phyloP scores from a whole-genome alignment of 2,888 invertebrate species.

The Lepidochrysops patricia region DNA sequence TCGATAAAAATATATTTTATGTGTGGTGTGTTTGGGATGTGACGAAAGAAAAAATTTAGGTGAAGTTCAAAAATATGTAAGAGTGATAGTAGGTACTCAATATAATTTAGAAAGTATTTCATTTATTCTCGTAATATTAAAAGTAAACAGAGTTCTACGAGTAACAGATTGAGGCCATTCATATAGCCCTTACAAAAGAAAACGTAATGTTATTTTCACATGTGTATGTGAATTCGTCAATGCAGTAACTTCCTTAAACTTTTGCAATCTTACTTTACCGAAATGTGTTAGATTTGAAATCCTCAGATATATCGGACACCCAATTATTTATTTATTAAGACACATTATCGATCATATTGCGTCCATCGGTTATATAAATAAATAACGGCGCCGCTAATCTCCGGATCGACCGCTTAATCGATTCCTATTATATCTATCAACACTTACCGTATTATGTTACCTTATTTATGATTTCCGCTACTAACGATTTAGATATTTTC shows the following conservation, averaged over 20 bases:
- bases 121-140: too few species aligned
- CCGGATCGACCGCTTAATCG: neutral
- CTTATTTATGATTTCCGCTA: constrained; percentile 4
- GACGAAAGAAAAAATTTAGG: neutral
- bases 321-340: neutral
- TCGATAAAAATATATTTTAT: neutral
- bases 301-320: neutral
- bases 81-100: too few species aligned
- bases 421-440: constrained; percentile 1
- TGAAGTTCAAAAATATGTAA: neutral
- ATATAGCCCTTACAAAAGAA: too few species aligned
- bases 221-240: too few species aligned
- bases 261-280: too few species aligned
- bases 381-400: neutral
- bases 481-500: neutral
- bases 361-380: neutral
- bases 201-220: too few species aligned
- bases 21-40: neutral
- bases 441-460: neutral
- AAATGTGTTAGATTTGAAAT: too few species aligned
- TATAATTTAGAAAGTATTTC: too few species aligned
- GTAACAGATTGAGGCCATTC: too few species aligned
- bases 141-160: too few species aligned
- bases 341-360: constrained; percentile 3
- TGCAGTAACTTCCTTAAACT: too few species aligned